Base-by-base conservation (phyloP, 2,113 vertebrate genomes). In the Nibea coibor region DNA sequence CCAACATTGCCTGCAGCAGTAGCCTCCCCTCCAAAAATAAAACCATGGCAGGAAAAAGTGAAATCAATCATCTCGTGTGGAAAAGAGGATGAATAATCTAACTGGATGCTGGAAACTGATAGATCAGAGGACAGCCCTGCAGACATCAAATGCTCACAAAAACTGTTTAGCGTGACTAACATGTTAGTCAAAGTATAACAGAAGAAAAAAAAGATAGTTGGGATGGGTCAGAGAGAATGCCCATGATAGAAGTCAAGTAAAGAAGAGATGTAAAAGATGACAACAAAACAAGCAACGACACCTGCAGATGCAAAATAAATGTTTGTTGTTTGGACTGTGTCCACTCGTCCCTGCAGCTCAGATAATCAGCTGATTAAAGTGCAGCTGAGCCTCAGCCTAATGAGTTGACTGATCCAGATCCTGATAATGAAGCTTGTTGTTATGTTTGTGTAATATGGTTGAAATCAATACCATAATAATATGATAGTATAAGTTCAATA, bases 311-410 rank as follows among this genome's bases (percentile, higher is more conserved):
- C 17, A 51, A 62, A 9, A 48, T 47, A n/a, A 81, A 72, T 19
- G 20, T 63, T 48, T 59, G 43, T 58, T 64, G 51, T 71, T 28
- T 80, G 58, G 53, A 63, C 61, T 50, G 39, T 26, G 22, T 12
- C 8, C 10, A 20, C 10, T 28, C 42, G 10, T 26, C 15, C 28
- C 26, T 53, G 19, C 48, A 53, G 24, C 39, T 56, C 16, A 22
- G 58, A n/a, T 77, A 74, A 78, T 78, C 59, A 50, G 53, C 61
- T 78, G 26, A 78, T 76, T 74, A 54, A 65, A 59, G n/a, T 50
- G 22, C 39, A 59, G 70, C 45, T 42, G 5, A 78, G 42, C 42
- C 54, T 71, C 28, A 64, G 10, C n/a, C 22, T 81, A 47, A 75
- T 28, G 50, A 39, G 51, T 58, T 61, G 67, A 80, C 35, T 66